These are phyloP conservation scores for Dreissena polymorpha DNA, from an alignment of 1,140 invertebrate species.

Conservation along the genomic window DNA sequence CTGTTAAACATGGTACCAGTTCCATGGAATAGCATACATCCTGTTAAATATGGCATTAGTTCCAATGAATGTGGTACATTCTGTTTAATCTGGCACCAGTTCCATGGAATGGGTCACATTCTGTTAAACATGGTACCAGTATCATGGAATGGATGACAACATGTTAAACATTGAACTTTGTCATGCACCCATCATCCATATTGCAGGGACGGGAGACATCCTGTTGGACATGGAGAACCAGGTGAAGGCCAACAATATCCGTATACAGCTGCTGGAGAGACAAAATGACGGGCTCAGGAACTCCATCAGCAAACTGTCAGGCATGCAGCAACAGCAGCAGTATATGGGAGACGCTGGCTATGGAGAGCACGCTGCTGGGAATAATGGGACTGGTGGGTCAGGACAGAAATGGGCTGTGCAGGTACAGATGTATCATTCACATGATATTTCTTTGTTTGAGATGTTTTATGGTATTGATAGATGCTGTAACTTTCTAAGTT, in stretches of 20 bases:
- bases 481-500: no score
- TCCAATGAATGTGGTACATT: no score
- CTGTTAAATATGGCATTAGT: no score
- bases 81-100: conserved; percentile 77
- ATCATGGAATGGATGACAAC: no score
- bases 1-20: no score
- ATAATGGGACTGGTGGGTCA: not conserved
- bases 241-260: conserved; percentile 74
- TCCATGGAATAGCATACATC: no score
- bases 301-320: conserved; percentile 72
- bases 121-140: no score
- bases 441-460: not conserved
- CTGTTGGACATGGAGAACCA: conserved; percentile 77
- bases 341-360: not conserved
- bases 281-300: conserved; percentile 75
- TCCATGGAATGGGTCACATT: no score
- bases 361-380: not conserved
- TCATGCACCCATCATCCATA: no score
- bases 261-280: conserved; percentile 76
- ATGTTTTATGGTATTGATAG: no score
- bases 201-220: conserved; percentile 75
- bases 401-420: conserved; percentile 32
- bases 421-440: not conserved
- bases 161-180: no score
- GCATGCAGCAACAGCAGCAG: conserved; percentile 38